phyloP scores from a whole-genome alignment of 2,113 vertebrate species.

The Heterochromis multidens region DNA sequence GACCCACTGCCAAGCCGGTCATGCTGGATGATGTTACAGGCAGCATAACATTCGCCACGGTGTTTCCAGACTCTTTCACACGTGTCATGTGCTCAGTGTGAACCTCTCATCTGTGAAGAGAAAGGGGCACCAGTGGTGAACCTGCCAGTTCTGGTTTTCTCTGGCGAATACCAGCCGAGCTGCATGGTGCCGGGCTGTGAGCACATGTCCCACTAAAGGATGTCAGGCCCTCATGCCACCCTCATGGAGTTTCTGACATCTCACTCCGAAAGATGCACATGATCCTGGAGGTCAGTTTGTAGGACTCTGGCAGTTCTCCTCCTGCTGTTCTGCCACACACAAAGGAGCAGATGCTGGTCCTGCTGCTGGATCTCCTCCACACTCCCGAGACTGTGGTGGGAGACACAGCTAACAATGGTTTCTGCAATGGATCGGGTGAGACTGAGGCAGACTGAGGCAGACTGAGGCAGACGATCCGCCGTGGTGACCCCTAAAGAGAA shows the following conservation, averaged over 20 bases:
- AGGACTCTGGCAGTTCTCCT: not conserved
- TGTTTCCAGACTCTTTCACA: not conserved
- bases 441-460: not conserved
- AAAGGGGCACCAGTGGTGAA: not conserved
- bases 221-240: not conserved
- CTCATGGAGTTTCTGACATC: not conserved
- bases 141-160: not conserved
- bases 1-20: not conserved
- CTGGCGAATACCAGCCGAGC: not conserved
- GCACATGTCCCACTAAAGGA: not conserved
- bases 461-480: too few species aligned
- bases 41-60: not conserved
- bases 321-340: not conserved
- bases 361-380: not conserved
- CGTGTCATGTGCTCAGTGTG: too few species aligned
- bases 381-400: not conserved
- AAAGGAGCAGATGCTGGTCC: rapidly evolving
- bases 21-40: not conserved
- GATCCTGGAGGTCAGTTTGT: too few species aligned
- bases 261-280: not conserved
- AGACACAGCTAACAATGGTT: not conserved
- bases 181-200: not conserved
- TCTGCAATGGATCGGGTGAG: not conserved
- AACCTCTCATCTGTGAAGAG: not conserved
- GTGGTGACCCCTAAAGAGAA: too few species aligned